These are phyloP conservation scores for Agrochola macilenta DNA, from an alignment of 2,888 invertebrate species.

Conservation along the genomic window DNA sequence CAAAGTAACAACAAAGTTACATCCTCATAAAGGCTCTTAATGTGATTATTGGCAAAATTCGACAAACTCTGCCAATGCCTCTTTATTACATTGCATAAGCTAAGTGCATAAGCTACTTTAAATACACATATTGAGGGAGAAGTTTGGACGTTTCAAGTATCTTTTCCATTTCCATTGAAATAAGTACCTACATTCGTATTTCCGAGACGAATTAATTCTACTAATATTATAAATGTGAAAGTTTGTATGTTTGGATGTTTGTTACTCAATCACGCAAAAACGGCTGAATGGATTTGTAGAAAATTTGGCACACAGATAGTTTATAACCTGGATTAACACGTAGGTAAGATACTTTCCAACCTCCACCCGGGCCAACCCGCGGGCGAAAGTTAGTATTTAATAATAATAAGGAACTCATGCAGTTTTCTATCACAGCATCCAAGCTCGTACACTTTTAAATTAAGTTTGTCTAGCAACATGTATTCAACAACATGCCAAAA, in stretches of 20 bases:
- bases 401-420: background rate
- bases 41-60: conserved; percentile 44
- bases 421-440: background rate
- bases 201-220: background rate
- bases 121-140: background rate
- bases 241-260: too few species aligned
- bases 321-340: too few species aligned
- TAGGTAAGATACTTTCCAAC: too few species aligned
- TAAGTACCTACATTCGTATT: background rate
- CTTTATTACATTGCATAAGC: background rate
- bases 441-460: conserved; percentile 3
- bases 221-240: too few species aligned
- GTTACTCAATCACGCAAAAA: too few species aligned
- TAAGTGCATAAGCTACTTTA: conserved; percentile 2
- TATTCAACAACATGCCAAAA: background rate
- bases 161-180: background rate
- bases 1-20: conserved; percentile 46
- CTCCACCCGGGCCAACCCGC: too few species aligned
- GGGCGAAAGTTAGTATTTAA: background rate
- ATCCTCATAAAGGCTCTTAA: conserved; percentile 11
- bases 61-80: conserved; percentile 26
- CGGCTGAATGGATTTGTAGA: too few species aligned
- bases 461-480: conserved; percentile 8
- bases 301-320: too few species aligned
- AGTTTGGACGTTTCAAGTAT: background rate